phyloP scores from a whole-genome alignment of 2,888 invertebrate genomes.

The Automeris io region DNA sequence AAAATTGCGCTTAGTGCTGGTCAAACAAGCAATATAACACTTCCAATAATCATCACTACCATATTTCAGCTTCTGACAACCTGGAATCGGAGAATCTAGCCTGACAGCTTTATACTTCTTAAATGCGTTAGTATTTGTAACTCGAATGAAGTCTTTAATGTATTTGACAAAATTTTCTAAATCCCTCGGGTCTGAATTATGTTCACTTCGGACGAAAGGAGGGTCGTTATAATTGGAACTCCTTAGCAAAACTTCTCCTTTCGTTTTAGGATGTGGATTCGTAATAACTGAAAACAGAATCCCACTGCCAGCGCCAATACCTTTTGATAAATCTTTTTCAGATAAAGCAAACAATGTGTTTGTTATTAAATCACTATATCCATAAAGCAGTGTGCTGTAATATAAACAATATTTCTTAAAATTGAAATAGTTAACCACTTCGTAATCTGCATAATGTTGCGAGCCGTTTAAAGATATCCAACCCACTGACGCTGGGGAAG shows the following conservation, averaged over 20 bases:
- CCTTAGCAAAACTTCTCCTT: constrained; percentile 25
- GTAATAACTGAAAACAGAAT: constrained; percentile 16
- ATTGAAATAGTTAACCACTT: constrained; percentile 17
- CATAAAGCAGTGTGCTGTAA: too few relatives aligned
- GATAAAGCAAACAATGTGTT: too few relatives aligned
- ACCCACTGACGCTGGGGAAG: constrained; percentile 13
- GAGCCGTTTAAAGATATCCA: constrained; percentile 25
- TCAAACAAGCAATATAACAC: constrained; percentile 41
- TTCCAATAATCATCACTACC: constrained; percentile 24
- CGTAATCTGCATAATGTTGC: constrained; percentile 27
- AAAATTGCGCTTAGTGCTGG: constrained; percentile 81
- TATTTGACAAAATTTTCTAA: constrained; percentile 26
- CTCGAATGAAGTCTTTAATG: constrained; percentile 23
- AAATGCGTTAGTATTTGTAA: constrained; percentile 33
- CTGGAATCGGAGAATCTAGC: constrained; percentile 15
- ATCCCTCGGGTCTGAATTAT: constrained; percentile 25
- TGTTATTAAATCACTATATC: constrained; percentile 10
- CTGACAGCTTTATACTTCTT: constrained; percentile 22
- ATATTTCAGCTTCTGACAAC: constrained; percentile 13
- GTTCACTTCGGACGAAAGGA: constrained; percentile 23
- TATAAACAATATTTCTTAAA: constrained; percentile 14
- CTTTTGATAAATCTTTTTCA: constrained; percentile 16
- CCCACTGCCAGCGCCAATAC: constrained; percentile 13
- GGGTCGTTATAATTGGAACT: constrained; percentile 25
- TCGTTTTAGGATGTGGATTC: constrained; percentile 24